Percentiles rank a stretch among this genome's conserved stretches.
These are phyloP conservation scores for Carassius auratus DNA, from an alignment of 2,113 vertebrate species.

Conservation along the genomic window DNA sequence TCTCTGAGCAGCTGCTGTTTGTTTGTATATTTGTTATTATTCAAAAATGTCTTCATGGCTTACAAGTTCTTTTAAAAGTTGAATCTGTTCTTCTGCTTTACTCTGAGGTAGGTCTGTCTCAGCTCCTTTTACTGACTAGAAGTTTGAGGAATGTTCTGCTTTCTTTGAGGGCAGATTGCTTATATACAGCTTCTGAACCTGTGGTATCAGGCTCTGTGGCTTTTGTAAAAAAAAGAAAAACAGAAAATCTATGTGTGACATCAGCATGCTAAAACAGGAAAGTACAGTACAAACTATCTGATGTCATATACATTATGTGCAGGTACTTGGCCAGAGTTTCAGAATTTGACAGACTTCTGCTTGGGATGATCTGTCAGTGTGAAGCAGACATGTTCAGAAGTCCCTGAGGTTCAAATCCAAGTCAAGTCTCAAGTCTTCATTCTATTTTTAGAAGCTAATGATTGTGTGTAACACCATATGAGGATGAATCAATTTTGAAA, in stretches of 20 bases:
- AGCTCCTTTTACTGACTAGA: background rate
- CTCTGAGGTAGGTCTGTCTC: background rate
- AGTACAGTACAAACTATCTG: background rate
- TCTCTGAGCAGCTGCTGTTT: background rate
- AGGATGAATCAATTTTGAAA: no score
- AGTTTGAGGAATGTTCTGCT: background rate
- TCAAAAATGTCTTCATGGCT: background rate
- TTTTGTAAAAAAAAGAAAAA: background rate
- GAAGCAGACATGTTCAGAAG: no score
- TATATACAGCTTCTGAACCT: background rate
- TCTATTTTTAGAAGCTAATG: no score
- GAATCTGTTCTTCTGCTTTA: background rate
- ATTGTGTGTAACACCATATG: no score
- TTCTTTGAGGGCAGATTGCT: background rate
- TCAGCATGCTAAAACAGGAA: background rate
- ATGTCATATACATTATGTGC: background rate
- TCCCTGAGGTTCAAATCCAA: no score
- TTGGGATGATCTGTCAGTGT: background rate
- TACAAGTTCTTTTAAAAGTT: background rate
- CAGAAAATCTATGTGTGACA: background rate
- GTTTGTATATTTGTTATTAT: background rate
- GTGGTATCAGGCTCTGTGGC: background rate
- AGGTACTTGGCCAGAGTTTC: background rate
- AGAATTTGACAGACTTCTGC: no score
- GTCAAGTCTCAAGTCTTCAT: no score